Evolutionary conservation across 2,888 invertebrate species (phyloP).

Genomic region (Eupithecia vulgata): DNA sequence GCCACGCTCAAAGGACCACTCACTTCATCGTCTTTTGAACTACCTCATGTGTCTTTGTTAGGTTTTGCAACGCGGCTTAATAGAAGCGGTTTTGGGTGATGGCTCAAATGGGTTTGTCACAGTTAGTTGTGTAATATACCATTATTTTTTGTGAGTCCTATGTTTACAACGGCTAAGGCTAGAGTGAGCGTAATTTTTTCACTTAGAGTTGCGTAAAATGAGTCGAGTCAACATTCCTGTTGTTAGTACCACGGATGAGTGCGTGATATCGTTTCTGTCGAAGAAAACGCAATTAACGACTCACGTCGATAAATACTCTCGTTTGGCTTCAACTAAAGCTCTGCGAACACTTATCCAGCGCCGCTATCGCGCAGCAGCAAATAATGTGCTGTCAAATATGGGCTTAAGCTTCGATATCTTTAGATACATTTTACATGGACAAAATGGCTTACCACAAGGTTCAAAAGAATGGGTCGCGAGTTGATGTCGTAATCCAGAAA

Average conservation of each 20-base stretch:
- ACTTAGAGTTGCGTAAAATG: neutral
- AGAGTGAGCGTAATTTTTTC: neutral
- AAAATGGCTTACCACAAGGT: too few species aligned
- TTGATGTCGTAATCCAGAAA: too few species aligned
- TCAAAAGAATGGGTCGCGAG: too few species aligned
- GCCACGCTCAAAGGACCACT: constrained; percentile 62
- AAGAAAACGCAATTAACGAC: neutral
- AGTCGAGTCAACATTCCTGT: neutral
- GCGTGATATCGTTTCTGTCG: neutral
- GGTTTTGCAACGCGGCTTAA: constrained; percentile 26
- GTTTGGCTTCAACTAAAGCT: neutral
- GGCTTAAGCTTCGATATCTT: too few species aligned
- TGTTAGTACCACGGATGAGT: neutral
- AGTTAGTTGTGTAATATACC: neutral
- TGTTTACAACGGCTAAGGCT: neutral
- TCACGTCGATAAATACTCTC: neutral
- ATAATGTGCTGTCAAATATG: too few species aligned
- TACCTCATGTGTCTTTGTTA: constrained; percentile 25
- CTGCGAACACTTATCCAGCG: too few species aligned
- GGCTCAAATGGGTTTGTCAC: neutral
- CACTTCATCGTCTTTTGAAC: constrained; percentile 67
- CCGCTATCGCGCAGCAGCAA: too few species aligned
- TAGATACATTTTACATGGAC: too few species aligned
- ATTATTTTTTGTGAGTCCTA: neutral
- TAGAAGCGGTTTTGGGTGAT: constrained; percentile 8